Evolutionary conservation across 1,140 invertebrate species (phyloP).

Genomic region (Eueides isabella): DNA sequence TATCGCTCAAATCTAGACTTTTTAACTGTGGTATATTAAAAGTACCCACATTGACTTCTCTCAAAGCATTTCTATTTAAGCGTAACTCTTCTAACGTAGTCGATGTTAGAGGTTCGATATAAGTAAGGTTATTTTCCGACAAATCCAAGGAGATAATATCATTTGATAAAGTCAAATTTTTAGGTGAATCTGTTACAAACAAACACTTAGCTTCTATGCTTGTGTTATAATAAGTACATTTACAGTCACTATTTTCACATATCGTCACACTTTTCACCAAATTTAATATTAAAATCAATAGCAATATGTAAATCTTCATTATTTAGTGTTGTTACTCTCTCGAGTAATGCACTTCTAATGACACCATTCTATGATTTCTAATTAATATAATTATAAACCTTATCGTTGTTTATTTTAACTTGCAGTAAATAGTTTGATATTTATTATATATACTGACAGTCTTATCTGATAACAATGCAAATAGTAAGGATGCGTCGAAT

Average conservation of each 20-base stretch:
- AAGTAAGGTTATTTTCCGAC: constrained; percentile 36
- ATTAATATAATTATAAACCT: constrained; percentile 1
- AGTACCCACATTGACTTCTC: constrained; percentile 19
- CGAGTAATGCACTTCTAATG: not conserved
- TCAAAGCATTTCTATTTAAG: constrained; percentile 29
- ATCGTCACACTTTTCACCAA: not conserved
- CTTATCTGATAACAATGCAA: not conserved
- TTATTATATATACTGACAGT: not conserved
- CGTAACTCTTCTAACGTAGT: constrained; percentile 20
- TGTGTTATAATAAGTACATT: constrained; percentile 2
- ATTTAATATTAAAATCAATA: not conserved
- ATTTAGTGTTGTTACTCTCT: not conserved
- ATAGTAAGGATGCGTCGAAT: not conserved
- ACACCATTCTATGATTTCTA: not conserved
- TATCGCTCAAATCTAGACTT: constrained; percentile 36
- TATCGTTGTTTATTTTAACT: not conserved
- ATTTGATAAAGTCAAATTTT: constrained; percentile 27
- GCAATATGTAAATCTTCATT: not conserved
- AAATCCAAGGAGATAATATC: constrained; percentile 30
- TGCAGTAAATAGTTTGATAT: not conserved
- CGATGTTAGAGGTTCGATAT: constrained; percentile 20
- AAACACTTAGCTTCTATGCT: constrained; percentile 14
- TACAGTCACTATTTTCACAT: constrained; percentile 5
- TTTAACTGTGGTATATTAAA: constrained; percentile 33
- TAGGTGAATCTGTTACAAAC: constrained; percentile 15